These are phyloP conservation scores for Centropristis striata DNA, from an alignment of 2,113 vertebrate species.

Conservation along the genomic window DNA sequence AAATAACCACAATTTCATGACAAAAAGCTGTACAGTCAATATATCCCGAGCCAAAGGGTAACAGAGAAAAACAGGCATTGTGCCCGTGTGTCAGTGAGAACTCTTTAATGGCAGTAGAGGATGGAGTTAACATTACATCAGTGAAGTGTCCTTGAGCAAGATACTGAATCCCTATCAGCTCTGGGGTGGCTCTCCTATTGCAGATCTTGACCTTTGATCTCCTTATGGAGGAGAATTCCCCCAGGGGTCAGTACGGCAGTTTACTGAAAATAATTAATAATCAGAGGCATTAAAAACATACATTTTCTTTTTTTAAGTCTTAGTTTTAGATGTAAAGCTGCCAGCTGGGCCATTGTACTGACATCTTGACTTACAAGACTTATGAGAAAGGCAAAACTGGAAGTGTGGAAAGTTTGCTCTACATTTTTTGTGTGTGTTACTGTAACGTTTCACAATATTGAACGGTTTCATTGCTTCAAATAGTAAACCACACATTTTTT, in stretches of 20 bases:
- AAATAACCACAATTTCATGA: not conserved
- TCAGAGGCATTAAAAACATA: not conserved
- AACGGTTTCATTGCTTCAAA: too few species aligned
- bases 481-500: too few species aligned
- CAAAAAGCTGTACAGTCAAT: not conserved
- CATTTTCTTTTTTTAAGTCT: too few species aligned
- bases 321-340: too few species aligned
- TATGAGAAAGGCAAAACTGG: not conserved
- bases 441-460: too few species aligned
- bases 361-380: too few species aligned
- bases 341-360: too few species aligned
- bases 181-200: not conserved
- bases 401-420: too few species aligned
- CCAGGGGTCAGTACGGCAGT: too few species aligned
- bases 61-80: not conserved
- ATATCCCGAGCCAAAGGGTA: not conserved
- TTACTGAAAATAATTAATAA: too few species aligned
- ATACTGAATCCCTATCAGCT: constrained; percentile 19
- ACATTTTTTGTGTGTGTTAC: too few species aligned
- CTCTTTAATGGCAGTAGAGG: not conserved
- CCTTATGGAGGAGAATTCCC: not conserved
- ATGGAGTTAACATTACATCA: not conserved
- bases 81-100: constrained; percentile 9
- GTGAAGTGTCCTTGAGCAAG: not conserved
- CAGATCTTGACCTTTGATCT: not conserved